phyloP scores from a whole-genome alignment of 2,113 vertebrate genomes.

The Bungarus multicinctus region DNA sequence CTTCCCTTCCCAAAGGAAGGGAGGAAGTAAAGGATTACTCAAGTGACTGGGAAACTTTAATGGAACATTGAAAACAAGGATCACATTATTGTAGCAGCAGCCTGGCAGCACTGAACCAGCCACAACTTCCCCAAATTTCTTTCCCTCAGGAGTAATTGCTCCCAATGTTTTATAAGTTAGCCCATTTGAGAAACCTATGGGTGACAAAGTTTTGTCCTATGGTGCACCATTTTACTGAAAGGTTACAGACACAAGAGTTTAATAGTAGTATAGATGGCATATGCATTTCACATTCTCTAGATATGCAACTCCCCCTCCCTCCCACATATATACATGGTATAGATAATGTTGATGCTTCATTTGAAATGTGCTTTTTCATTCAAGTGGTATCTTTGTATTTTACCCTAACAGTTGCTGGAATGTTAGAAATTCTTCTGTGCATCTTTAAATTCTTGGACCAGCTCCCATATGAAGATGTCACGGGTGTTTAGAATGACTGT shows the following conservation, averaged over 20 bases:
- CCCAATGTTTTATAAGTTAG: not conserved
- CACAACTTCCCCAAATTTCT: not conserved
- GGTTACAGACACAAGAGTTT: not conserved
- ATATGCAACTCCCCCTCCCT: conserved; percentile 3
- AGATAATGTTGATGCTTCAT: conserved; percentile 13
- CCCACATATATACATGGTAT: not conserved
- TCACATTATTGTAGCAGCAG: not conserved
- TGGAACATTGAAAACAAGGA: not conserved
- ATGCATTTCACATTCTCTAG: not conserved
- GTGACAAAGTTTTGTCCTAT: not conserved
- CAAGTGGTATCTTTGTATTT: conserved; percentile 35
- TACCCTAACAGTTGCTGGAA: conserved; percentile 34
- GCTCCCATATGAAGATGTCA: conserved; percentile 37
- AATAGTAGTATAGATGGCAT: not conserved
- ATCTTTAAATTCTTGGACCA: conserved; percentile 38
- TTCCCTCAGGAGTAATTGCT: not conserved
- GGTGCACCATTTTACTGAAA: not conserved
- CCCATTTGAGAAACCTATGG: not conserved
- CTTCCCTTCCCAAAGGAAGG: not conserved
- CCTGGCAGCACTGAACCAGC: not conserved
- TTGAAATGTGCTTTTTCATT: not conserved
- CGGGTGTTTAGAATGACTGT: conserved; percentile 39
- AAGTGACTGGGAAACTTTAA: not conserved
- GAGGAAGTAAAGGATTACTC: not conserved
- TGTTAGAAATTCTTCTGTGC: conserved; percentile 30